Conservation (phyloP, 2,888 invertebrate genomes). For the Philereme transversata region DNA sequence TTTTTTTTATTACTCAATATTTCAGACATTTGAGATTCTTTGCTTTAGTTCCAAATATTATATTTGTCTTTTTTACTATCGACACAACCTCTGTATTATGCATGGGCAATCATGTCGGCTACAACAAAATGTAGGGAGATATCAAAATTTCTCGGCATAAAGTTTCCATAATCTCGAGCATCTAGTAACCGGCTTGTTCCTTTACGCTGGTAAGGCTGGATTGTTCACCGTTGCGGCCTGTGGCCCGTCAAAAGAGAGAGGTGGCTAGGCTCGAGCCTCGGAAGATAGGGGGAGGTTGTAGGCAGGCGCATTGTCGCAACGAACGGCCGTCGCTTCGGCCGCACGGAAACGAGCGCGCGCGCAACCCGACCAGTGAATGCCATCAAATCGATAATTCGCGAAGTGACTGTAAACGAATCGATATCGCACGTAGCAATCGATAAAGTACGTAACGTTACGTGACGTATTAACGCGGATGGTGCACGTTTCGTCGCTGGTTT, state of each 20-base stretch:
- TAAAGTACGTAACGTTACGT: constrained; percentile 27
- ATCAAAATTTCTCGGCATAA: constrained; percentile 10
- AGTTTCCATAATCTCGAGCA: constrained; percentile 30
- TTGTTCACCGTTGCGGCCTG: constrained; percentile 56
- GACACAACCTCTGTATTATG: too few species aligned
- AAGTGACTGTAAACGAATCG: constrained; percentile 15
- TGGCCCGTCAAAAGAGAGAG: constrained; percentile 77
- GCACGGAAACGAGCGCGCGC: constrained; percentile 71
- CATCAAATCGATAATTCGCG: not conserved
- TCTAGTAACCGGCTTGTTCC: constrained; percentile 37
- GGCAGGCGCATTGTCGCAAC: constrained; percentile 77
- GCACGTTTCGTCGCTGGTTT: constrained; percentile 33
- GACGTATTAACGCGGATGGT: constrained; percentile 29
- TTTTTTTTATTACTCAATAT: too few species aligned
- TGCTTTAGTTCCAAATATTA: too few species aligned
- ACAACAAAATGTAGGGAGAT: constrained; percentile 9
- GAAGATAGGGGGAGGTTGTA: constrained; percentile 71
- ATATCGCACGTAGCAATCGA: constrained; percentile 32
- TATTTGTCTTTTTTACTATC: too few species aligned
- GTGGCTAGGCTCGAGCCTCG: constrained; percentile 66
- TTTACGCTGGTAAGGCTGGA: constrained; percentile 37
- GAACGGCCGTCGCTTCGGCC: constrained; percentile 75
- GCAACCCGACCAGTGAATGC: constrained; percentile 30
- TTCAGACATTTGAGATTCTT: too few species aligned
- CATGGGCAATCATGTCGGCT: too few species aligned